These are phyloP conservation scores for Thrips palmi DNA, from an alignment of 1,140 invertebrate species.

Conservation along the genomic window DNA sequence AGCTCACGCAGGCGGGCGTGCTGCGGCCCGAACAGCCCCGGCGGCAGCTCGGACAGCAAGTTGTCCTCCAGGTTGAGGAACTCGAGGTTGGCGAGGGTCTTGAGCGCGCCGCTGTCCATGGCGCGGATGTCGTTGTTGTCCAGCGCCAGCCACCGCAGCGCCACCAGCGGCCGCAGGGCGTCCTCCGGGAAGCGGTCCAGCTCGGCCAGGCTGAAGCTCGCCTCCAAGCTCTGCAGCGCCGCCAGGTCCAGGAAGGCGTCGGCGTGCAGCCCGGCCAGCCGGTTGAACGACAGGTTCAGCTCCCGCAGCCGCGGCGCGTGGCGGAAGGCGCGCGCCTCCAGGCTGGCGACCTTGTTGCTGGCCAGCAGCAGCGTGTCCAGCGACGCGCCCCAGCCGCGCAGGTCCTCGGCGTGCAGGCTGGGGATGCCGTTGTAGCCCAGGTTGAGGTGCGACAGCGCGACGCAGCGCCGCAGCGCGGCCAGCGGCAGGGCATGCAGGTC, in stretches of 20 bases:
- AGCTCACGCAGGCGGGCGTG: conserved; percentile 60
- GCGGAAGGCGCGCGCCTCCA: conserved; percentile 52
- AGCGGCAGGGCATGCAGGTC: conserved; percentile 50
- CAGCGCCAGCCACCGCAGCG: conserved; percentile 64
- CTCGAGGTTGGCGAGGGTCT: conserved; percentile 47
- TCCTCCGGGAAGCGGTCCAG: conserved; percentile 58
- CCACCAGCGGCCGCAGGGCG: conserved; percentile 44
- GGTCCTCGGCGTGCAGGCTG: conserved; percentile 51
- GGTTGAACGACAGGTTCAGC: conserved; percentile 75
- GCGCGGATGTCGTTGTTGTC: conserved; percentile 73
- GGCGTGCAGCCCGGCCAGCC: conserved; percentile 53
- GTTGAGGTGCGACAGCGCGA: conserved; percentile 59
- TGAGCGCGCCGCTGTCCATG: conserved; percentile 37
- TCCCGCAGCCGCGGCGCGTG: conserved; percentile 53
- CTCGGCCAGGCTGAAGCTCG: conserved; percentile 64
- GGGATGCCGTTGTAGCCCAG: conserved; percentile 71
- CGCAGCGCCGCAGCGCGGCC: conserved; percentile 42
- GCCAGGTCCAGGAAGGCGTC: conserved; percentile 56
- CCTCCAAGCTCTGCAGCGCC: conserved; percentile 61
- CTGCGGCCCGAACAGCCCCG: conserved; percentile 41
- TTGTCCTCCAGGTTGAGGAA: conserved; percentile 80
- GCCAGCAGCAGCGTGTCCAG: conserved; percentile 66
- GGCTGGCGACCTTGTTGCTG: conserved; percentile 62
- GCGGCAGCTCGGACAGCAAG: conserved; percentile 39
- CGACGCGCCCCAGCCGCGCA: conserved; percentile 49